Conservation (phyloP, 1,140 invertebrate genomes). For the Drosophila parabipectinata region DNA sequence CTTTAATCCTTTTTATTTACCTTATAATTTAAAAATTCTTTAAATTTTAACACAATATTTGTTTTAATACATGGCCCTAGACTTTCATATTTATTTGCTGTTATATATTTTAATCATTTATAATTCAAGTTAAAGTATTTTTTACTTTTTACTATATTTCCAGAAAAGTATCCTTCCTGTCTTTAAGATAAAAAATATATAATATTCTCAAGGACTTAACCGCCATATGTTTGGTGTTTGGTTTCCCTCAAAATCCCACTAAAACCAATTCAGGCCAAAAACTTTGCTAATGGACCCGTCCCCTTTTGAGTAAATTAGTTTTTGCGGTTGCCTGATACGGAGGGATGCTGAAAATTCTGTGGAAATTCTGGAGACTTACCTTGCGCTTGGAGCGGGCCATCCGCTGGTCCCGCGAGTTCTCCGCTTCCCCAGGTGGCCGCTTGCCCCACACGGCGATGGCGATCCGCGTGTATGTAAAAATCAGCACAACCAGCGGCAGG, state of each 20-base stretch:
- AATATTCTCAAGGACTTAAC: conserved; percentile 11
- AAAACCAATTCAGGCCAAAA: background rate
- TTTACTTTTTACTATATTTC: no score
- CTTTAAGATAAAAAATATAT: background rate
- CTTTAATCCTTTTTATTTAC: no score
- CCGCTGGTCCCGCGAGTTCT: conserved; percentile 91
- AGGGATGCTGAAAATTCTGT: background rate
- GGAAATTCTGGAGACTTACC: conserved; percentile 86
- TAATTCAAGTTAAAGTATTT: no score
- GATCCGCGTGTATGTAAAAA: conserved; percentile 95
- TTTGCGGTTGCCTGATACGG: conserved; percentile 51
- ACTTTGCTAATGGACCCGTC: conserved; percentile 36
- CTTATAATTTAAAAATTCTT: no score
- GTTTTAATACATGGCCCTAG: no score
- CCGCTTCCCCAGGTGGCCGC: conserved; percentile 92
- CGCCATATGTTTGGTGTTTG: conserved; percentile 33
- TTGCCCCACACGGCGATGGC: conserved; percentile 95
- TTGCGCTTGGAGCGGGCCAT: conserved; percentile 95
- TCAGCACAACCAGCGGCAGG: conserved; percentile 91
- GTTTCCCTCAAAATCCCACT: background rate
- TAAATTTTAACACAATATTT: no score
- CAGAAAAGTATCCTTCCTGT: background rate
- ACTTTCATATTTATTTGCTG: no score
- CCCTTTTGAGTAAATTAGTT: conserved; percentile 64
- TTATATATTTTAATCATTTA: no score